phyloP scores from a whole-genome alignment of 1,140 invertebrate species.

The Thaumetopoea pityocampa region DNA sequence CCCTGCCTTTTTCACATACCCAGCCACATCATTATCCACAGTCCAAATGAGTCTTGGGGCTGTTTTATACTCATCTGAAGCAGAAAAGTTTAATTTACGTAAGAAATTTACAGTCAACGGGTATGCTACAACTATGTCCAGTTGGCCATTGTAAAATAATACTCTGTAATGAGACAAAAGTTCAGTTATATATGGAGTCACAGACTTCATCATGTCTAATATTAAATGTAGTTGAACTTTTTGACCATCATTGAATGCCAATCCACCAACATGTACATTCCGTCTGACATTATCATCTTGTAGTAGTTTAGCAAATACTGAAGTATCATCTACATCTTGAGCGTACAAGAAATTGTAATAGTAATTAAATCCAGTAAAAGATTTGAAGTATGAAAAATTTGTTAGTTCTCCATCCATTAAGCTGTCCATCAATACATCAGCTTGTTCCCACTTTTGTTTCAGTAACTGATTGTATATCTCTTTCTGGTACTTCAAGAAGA shows the following conservation, averaged over 20 bases:
- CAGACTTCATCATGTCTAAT: conserved; percentile 51
- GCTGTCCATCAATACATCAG: conserved; percentile 81
- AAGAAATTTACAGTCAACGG: conserved; percentile 86
- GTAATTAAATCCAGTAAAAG: conserved; percentile 84
- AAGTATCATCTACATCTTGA: conserved; percentile 48
- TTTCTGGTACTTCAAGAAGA: conserved; percentile 78
- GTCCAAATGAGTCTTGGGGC: conserved; percentile 80
- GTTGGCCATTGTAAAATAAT: conserved; percentile 86
- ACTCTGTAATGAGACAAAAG: conserved; percentile 78
- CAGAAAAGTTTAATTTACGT: conserved; percentile 79
- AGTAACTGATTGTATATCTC: conserved; percentile 77
- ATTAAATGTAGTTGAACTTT: conserved; percentile 41
- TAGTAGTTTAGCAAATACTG: conserved; percentile 70
- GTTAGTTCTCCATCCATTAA: conserved; percentile 79
- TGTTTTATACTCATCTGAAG: conserved; percentile 78
- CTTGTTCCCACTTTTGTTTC: conserved; percentile 77
- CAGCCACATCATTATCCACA: conserved; percentile 82
- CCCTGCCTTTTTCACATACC: conserved; percentile 82
- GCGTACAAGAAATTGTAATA: conserved; percentile 88
- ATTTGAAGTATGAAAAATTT: conserved; percentile 82
- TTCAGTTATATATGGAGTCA: conserved; percentile 36
- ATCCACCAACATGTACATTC: conserved; percentile 89
- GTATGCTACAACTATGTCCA: conserved; percentile 89
- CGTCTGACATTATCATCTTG: conserved; percentile 78
- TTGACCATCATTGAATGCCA: conserved; percentile 78